Evolutionary conservation across 2,113 vertebrate species (phyloP), one percentile per base, ranked within the genome.

Genomic region (Oryzias javanicus): DNA sequence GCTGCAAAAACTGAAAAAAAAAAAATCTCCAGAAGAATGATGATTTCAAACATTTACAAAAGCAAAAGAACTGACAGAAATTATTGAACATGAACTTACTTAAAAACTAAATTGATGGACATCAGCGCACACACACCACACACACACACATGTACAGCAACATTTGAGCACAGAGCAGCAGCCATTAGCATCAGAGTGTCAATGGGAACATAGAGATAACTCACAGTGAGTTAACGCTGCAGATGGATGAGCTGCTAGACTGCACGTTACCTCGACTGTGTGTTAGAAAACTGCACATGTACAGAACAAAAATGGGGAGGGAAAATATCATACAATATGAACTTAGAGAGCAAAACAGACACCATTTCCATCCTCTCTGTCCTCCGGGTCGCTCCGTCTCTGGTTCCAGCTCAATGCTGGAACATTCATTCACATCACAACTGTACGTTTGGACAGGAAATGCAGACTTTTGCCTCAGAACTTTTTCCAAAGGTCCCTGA

Each of bases 201-300:
- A 17, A 46, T 16, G 42, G 62, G 90, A 93, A 93, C 91, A 89
- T 88, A 93, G 90, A 92, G 90, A 70, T 92, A 89, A 91, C 96
- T 97, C 95, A 98, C 95, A 94, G 94, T 94, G 95, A 97, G 92
- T 93, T 95, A 91, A 94, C 90, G 94, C 95, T 96, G 95, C 93
- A 96, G 94, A 94, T 92, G 89, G 95, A 96, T 86, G 93, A 94
- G 94, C 95, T 94, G 94, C 92, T 92, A 92, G 94, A 95, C 82
- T 93, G 92, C 90, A 92, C 85, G n/a, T 82, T 82, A 94, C 92
- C 93, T 93, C 92, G 95, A 92, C 93, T 92, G 92, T 94, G 94
- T 94, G 93, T 95, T 95, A 96, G 93, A 95, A 96, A 95, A 96
- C 94, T 96, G 95, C 91, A 95, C 94, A 94, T 95, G 94, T 93